Conservation (phyloP, 1,140 invertebrate genomes). For the Drosophila mayri region DNA sequence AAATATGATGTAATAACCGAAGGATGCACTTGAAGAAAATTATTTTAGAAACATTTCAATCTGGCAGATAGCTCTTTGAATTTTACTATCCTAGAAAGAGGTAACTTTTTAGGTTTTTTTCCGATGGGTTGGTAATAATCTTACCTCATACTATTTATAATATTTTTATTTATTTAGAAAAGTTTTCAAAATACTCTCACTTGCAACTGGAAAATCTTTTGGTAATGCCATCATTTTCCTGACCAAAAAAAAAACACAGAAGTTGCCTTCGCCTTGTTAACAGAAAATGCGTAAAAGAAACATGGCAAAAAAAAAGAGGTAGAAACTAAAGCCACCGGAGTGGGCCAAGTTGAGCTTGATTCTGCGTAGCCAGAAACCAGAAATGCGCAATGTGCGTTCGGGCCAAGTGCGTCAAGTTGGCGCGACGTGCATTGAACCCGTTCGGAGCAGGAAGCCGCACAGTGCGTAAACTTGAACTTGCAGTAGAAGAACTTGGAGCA, state of each 20-base stretch:
- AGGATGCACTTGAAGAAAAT: slow-evolving; percentile 31
- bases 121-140: not conserved
- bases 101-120: not conserved
- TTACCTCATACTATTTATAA: not conserved
- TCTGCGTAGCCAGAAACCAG: slow-evolving; percentile 54
- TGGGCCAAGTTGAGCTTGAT: slow-evolving; percentile 59
- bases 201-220: not conserved
- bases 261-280: slow-evolving; percentile 20
- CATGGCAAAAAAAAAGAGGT: slow-evolving; percentile 1
- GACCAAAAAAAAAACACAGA: not conserved
- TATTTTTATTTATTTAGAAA: not conserved
- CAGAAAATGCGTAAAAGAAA: slow-evolving; percentile 49
- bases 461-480: slow-evolving; percentile 80
- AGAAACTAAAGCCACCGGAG: slow-evolving; percentile 16
- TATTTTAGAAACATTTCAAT: not conserved
- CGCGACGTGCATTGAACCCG: slow-evolving; percentile 53
- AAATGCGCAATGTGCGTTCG: slow-evolving; percentile 50
- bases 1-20: slow-evolving; percentile 9
- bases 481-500: not conserved
- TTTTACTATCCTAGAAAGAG: no score
- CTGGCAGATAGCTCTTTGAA: not conserved
- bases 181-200: not conserved
- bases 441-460: slow-evolving; percentile 57
- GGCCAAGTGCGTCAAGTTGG: slow-evolving; percentile 39
- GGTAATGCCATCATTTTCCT: not conserved